These are phyloP conservation scores for Parelbella ahira DNA, from an alignment of 2,888 invertebrate genomes.

Conservation along the genomic window DNA sequence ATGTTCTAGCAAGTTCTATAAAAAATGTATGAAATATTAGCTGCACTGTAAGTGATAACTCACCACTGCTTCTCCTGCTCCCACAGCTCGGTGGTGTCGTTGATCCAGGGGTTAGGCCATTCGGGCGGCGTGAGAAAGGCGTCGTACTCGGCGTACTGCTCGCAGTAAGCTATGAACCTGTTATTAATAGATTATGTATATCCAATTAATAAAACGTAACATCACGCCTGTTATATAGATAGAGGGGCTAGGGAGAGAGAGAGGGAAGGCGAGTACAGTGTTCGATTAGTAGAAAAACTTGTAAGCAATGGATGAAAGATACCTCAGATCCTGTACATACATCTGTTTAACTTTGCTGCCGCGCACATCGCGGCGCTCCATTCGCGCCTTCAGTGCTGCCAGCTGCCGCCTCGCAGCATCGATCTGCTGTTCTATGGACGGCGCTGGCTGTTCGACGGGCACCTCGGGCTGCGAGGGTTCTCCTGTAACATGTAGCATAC, in stretches of 20 bases:
- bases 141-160: constrained; percentile 98
- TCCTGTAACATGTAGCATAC: too few species aligned
- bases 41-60: too few species aligned
- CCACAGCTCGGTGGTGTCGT: constrained; percentile 98
- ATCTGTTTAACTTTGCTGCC: constrained; percentile 97
- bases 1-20: too few species aligned
- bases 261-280: too few species aligned
- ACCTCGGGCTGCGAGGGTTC: constrained; percentile 41
- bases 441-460: constrained; percentile 26
- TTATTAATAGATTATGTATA: too few species aligned
- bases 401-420: constrained; percentile 86
- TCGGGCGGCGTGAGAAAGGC: constrained; percentile 96
- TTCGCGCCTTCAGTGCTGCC: constrained; percentile 85
- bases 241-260: too few species aligned
- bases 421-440: constrained; percentile 73
- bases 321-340: constrained; percentile 87
- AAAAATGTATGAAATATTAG: too few species aligned
- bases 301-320: too few species aligned
- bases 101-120: constrained; percentile 97
- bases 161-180: constrained; percentile 94
- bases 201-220: too few species aligned
- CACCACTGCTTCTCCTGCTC: constrained; percentile 96
- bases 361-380: constrained; percentile 93
- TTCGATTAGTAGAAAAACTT: too few species aligned
- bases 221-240: too few species aligned